Evolutionary conservation across 2,797 vertebrate genomes (phyloP).

Genomic region (Clarias laeviceps): DNA sequence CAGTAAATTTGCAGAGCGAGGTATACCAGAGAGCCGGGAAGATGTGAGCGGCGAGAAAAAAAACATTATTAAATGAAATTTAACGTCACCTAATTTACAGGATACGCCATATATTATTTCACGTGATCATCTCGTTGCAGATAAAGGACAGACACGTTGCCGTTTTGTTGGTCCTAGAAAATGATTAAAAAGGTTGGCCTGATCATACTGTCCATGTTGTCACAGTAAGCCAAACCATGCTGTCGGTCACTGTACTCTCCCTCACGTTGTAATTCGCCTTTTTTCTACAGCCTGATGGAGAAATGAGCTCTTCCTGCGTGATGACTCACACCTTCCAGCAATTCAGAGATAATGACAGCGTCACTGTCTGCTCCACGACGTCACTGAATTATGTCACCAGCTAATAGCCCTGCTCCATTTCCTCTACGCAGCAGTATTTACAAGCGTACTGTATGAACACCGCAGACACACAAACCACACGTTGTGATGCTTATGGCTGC

Average conservation of each 20-base stretch:
- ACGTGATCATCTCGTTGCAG: not conserved
- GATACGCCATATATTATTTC: not conserved
- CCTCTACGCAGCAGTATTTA: conserved; percentile 21
- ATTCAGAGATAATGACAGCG: conserved; percentile 53
- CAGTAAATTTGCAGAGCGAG: conserved; percentile 24
- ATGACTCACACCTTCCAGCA: conserved; percentile 59
- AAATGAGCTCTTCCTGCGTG: conserved; percentile 37
- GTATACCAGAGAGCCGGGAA: not conserved
- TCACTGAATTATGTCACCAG: conserved; percentile 52
- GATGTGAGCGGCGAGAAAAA: not conserved
- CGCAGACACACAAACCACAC: conserved; percentile 15
- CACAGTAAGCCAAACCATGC: not conserved
- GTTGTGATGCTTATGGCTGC: not conserved
- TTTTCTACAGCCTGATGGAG: conserved; percentile 17
- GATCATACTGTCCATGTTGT: not conserved
- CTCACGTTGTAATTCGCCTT: conserved; percentile 11
- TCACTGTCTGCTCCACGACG: conserved; percentile 41
- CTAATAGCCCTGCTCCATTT: conserved; percentile 46
- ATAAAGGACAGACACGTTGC: not conserved
- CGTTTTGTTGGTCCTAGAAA: not conserved
- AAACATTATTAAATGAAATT: not conserved
- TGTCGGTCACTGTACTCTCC: conserved; percentile 5
- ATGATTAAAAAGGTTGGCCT: no score
- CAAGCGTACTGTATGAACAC: not conserved
- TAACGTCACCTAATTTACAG: conserved; percentile 1